phyloP scores from a whole-genome alignment of 2,797 vertebrate genomes.

The Mormyrops attenuatus region DNA sequence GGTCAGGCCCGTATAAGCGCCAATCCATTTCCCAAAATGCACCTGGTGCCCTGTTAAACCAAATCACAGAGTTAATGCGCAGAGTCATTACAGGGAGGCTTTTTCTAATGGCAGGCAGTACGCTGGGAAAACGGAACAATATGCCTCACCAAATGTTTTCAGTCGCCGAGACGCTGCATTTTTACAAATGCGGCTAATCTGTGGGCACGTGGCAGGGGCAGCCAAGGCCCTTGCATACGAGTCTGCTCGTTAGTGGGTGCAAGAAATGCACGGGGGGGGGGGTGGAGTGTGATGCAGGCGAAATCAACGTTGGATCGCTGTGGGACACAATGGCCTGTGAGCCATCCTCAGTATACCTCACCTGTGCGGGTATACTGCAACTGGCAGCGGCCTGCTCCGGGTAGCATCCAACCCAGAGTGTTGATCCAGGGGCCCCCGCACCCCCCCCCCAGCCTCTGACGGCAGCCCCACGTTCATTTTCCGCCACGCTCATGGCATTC shows the following conservation, averaged over 20 bases:
- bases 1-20: conserved; percentile 20
- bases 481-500: conserved; percentile 60
- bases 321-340: neutral
- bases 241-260: neutral
- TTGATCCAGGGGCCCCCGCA: conserved; percentile 25
- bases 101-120: neutral
- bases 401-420: neutral
- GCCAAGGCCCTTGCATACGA: neutral
- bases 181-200: neutral
- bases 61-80: neutral
- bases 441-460: conserved; percentile 29
- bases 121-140: neutral
- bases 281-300: neutral
- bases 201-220: neutral
- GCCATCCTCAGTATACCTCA: neutral
- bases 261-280: neutral
- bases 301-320: neutral
- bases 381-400: neutral
- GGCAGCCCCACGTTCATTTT: conserved; percentile 50
- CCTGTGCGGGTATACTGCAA: neutral
- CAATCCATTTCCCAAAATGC: conserved; percentile 26
- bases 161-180: neutral
- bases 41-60: conserved; percentile 18
- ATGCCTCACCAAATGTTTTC: neutral
- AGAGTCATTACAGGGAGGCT: neutral